These are phyloP conservation scores for Leptinotarsa undecemlineata DNA, from an alignment of 1,140 invertebrate genomes.

Conservation along the genomic window DNA sequence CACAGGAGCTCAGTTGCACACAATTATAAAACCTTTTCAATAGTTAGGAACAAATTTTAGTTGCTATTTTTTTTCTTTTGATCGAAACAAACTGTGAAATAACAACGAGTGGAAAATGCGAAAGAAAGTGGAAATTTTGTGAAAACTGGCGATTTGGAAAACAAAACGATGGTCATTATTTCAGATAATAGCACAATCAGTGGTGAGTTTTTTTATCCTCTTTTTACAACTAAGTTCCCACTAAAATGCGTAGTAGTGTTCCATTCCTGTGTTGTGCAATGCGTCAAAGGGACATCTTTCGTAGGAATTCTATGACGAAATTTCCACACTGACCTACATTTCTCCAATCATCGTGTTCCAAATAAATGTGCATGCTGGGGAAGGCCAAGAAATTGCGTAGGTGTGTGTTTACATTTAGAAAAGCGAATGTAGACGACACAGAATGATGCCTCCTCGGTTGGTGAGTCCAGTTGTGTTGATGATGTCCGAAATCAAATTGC, in stretches of 20 bases:
- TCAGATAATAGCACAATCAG: background rate
- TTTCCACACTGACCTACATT: background rate
- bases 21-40: background rate
- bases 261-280: background rate
- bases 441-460: too few relatives aligned
- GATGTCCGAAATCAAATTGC: too few relatives aligned
- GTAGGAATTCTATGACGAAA: background rate
- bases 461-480: too few relatives aligned
- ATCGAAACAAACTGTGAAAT: slow-evolving; percentile 2
- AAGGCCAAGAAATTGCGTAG: background rate
- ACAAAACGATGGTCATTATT: background rate
- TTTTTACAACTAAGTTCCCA: too few relatives aligned
- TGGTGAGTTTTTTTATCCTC: background rate
- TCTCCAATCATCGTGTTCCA: background rate
- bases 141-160: background rate
- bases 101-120: background rate
- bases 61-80: slow-evolving; percentile 28
- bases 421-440: too few relatives aligned
- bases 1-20: slow-evolving; percentile 15
- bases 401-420: background rate
- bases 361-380: background rate
- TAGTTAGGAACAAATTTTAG: slow-evolving; percentile 12
- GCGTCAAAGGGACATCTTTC: background rate
- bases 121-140: background rate
- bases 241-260: background rate